phyloP scores from a whole-genome alignment of 92 coral and sea anemone genomes.

The Phenganax marumi region DNA sequence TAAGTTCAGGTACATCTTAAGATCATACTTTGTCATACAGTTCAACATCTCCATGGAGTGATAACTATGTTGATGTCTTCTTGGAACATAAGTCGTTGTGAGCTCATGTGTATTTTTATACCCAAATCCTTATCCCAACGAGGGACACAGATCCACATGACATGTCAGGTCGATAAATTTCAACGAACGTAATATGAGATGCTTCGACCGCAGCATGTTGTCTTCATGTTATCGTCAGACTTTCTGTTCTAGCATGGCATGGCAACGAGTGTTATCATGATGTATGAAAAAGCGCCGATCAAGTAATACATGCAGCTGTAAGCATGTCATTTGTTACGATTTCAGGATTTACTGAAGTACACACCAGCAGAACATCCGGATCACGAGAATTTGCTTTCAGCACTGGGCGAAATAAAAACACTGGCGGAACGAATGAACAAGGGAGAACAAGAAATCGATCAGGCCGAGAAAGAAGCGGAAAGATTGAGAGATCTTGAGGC shows the following conservation, averaged over 20 bases:
- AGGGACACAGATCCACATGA: background rate
- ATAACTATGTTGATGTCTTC: too few relatives aligned
- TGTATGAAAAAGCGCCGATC: background rate
- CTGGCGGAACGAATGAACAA: slow-evolving; percentile 96
- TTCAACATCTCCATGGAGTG: too few relatives aligned
- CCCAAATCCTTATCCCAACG: background rate
- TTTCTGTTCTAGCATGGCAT: slow-evolving; percentile 8
- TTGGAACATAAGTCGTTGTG: too few relatives aligned
- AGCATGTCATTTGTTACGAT: slow-evolving; percentile 14
- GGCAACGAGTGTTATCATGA: background rate
- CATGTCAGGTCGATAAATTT: background rate
- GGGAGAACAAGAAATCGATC: slow-evolving; percentile 89
- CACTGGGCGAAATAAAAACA: slow-evolving; percentile 90
- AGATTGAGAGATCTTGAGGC: slow-evolving; percentile 89
- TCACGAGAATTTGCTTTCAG: slow-evolving; percentile 83
- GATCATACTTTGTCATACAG: background rate
- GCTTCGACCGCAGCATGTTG: slow-evolving; percentile 7
- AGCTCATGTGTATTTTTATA: too few relatives aligned
- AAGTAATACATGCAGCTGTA: background rate
- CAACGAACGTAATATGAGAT: background rate
- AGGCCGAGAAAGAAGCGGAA: slow-evolving; percentile 98
- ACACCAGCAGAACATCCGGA: slow-evolving; percentile 96
- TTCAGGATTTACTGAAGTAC: slow-evolving; percentile 93
- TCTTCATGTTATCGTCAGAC: background rate
- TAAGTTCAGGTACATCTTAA: slow-evolving; percentile 1